Percentiles rank a stretch among this genome's conserved stretches.
Evolutionary conservation across 2,113 vertebrate species (phyloP).

Genomic region (Heterotis niloticus): DNA sequence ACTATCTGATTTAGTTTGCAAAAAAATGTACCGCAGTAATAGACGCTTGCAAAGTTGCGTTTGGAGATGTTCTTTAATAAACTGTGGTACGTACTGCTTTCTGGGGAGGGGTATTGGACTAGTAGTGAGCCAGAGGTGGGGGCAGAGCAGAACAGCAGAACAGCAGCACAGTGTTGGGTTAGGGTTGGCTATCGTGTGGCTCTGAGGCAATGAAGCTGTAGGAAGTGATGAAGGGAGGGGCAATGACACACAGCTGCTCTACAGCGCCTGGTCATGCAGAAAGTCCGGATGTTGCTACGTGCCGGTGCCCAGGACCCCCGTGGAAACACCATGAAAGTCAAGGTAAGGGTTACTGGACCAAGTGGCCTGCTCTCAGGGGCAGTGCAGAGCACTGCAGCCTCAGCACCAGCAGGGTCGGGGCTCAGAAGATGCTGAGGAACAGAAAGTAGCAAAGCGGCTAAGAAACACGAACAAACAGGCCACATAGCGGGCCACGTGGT

Average conservation of each 20-base stretch:
- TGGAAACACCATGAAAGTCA: conserved; percentile 40
- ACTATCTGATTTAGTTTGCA: no score
- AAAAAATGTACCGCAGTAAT: background rate
- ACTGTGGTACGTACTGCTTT: background rate
- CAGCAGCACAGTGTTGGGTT: background rate
- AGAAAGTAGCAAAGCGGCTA: no score
- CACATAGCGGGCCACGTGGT: no score
- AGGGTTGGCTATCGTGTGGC: background rate
- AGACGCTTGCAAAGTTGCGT: background rate
- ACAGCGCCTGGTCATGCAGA: conserved; percentile 24
- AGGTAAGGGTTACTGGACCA: background rate
- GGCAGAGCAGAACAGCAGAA: conserved; percentile 29
- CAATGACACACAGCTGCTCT: conserved; percentile 34
- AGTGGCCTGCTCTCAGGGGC: no score
- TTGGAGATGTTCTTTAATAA: background rate
- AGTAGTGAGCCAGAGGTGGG: conserved; percentile 36
- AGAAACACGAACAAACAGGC: no score
- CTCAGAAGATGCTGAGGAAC: no score
- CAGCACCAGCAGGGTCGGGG: no score
- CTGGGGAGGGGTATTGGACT: conserved; percentile 35
- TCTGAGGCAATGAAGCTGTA: background rate
- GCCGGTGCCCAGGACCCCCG: conserved; percentile 20
- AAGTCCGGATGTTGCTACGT: conserved; percentile 21
- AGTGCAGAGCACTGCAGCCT: no score
- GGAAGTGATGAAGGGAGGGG: conserved; percentile 46